Evolutionary conservation across 2,888 invertebrate genomes (phyloP), one percentile per base, ranked within the genome.

Genomic region (Horisme vitalbata): DNA sequence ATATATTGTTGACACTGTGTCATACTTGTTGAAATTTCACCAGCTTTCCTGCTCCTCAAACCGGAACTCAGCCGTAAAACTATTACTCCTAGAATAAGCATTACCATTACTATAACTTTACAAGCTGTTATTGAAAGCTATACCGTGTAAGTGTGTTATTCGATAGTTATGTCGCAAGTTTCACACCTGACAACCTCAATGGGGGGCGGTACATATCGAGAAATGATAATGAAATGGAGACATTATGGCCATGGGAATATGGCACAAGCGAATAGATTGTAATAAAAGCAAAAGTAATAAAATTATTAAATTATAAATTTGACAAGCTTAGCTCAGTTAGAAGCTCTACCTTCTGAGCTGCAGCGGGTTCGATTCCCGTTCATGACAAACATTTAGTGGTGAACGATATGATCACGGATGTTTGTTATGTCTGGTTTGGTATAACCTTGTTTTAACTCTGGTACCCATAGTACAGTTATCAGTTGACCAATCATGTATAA

Each of bases 161-260:
- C 8, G 26, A 23, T 23, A n/a, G 35, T 36, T 52, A 57, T 73
- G 68, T 61, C 59, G 60, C 62, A 68, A 75, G 57, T 55, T 61
- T 58, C 60, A 65, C 65, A 66, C 69, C 65, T 69, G 68, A 63
- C 66, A 70, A 59, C 57, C 55, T 61, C 58, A 55, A 60, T 61
- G 48, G 58, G 65, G 65, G 76, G 76, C 71, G 78, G 73, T 44
- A 57, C 71, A 55, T 54, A 68, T 71, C 69, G 52, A 70, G 57
- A 58, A 64, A 60, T 55, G 57, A 70, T 68, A n/a, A 61, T 64
- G 58, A 66, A 65, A 68, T 67, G 68, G 65, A 75, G 66, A 70
- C 61, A 65, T 63, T 61, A 53, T 12, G 32, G 26, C 43, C 23
- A 34, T 12, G 60, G 67, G 71, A 46, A 39, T 57, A 70, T 67